These are phyloP conservation scores for Cephus sareptanus DNA, from an alignment of 2,888 invertebrate genomes.

Conservation along the genomic window DNA sequence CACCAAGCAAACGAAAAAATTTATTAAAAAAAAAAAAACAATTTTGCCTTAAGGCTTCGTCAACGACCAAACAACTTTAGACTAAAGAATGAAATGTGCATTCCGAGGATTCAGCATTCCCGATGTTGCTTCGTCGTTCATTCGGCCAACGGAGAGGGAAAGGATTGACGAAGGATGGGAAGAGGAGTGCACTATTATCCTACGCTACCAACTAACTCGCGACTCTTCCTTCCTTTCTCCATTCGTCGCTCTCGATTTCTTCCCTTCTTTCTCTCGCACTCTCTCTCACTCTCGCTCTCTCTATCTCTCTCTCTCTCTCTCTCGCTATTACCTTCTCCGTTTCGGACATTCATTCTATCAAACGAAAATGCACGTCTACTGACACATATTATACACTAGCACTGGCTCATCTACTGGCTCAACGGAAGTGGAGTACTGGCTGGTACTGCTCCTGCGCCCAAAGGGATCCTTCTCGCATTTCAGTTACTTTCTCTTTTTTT, in stretches of 20 bases:
- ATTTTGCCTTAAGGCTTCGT: constrained; percentile 24
- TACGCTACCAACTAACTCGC: constrained; percentile 44
- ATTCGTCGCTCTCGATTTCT: background rate
- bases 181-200: constrained; percentile 49
- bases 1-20: constrained; percentile 43
- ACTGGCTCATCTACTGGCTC: too few species aligned
- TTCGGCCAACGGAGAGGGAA: constrained; percentile 33
- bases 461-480: too few species aligned
- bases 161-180: constrained; percentile 44
- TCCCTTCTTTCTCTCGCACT: too few species aligned
- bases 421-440: too few species aligned
- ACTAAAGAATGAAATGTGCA: too few species aligned
- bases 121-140: constrained; percentile 40
- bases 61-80: too few species aligned
- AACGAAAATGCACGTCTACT: too few species aligned
- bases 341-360: background rate
- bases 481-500: too few species aligned
- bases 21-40: background rate
- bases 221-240: background rate
- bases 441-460: too few species aligned
- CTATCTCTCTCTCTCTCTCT: background rate
- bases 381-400: too few species aligned
- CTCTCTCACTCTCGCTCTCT: background rate
- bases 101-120: constrained; percentile 4
- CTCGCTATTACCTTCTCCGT: background rate